Evolutionary conservation across 2,888 invertebrate species (phyloP), one percentile per base, ranked within the genome.

Genomic region (Gibbula magus): DNA sequence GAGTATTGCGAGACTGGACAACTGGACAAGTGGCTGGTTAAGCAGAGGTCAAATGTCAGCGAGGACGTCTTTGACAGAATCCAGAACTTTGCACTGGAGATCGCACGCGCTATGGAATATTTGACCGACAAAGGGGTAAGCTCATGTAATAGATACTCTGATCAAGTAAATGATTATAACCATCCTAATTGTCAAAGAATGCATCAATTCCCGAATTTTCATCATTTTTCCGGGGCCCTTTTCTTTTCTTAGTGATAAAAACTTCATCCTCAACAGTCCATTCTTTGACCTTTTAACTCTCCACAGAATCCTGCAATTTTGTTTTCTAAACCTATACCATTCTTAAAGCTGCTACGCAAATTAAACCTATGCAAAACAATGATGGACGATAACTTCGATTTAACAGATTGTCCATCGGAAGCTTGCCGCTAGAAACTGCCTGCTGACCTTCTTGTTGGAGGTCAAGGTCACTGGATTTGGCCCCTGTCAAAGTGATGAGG

Each of bases 401-500:
- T 74, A 32, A 32, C 61, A 87, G 87, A 84, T 88, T 78, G 81
- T 85, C 1, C 88, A 88, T 76, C 81, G 85, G 10, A 83, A 86
- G 8, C 82, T 88, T 18, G 88, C 88, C 0, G 88, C 88, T 7
- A 80, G 87, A 61, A 88, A 88, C 75, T 75, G 87, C 32, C 78
- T 88, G 22, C 56, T 88, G 39, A 84, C 81, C n/a, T 77, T 53
- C 39, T 32, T 74, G 13, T 73, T 83, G 8, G 81, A 80, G 20
- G 80, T 81, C 18, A 88, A 88, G 61, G 83, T 88, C n/a, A 67
- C 82, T 10, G 88, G 88, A 25, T 88, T 88, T 79, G 87, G 88
- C 52, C 88, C 88, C 4, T 77, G 81, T 13, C 81, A 80, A 18
- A 70, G 45, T 1, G 82, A 83, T 8, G 76, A 80, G 8, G 77